Percentiles rank a stretch among this genome's conserved stretches.
Conservation (phyloP, 2,113 vertebrate genomes). For the Ovis canadensis region DNA sequence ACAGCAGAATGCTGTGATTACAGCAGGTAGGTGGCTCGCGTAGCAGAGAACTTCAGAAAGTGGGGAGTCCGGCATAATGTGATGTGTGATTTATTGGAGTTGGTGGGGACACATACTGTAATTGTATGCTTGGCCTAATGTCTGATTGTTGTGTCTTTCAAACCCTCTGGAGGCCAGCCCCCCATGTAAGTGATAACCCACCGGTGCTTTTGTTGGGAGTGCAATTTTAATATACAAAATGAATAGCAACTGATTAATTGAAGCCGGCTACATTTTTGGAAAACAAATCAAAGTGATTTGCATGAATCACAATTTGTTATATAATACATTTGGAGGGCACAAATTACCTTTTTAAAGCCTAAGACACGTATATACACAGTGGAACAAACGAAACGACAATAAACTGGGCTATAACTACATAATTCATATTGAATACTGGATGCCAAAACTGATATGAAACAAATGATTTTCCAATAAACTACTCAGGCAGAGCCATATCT, state of each 20-base stretch:
- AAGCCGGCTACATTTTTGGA: constrained; percentile 54
- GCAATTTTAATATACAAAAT: constrained; percentile 59
- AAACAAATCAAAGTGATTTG: constrained; percentile 72
- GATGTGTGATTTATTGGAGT: constrained; percentile 76
- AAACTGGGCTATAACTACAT: constrained; percentile 58
- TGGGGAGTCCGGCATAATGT: constrained; percentile 76
- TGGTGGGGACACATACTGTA: constrained; percentile 69
- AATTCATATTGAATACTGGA: constrained; percentile 62
- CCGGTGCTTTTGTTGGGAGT: constrained; percentile 56
- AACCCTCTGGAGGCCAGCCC: constrained; percentile 44
- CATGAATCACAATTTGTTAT: constrained; percentile 64
- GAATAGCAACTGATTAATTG: constrained; percentile 63
- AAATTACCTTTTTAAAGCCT: constrained; percentile 73
- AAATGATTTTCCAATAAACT: constrained; percentile 64
- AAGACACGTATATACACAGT: constrained; percentile 62
- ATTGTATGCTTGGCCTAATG: constrained; percentile 69
- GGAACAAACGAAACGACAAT: constrained; percentile 55
- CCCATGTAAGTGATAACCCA: constrained; percentile 59
- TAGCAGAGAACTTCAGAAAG: constrained; percentile 72
- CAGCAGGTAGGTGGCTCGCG: constrained; percentile 68
- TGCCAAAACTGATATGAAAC: constrained; percentile 69
- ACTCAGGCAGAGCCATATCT: constrained; percentile 54
- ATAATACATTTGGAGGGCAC: constrained; percentile 61
- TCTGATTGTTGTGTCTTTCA: constrained; percentile 73
- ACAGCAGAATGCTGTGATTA: constrained; percentile 77